Percentiles rank a stretch among this genome's conserved stretches.
Evolutionary conservation across 2,113 vertebrate species (phyloP).

Genomic region (Empidonax alnorum): DNA sequence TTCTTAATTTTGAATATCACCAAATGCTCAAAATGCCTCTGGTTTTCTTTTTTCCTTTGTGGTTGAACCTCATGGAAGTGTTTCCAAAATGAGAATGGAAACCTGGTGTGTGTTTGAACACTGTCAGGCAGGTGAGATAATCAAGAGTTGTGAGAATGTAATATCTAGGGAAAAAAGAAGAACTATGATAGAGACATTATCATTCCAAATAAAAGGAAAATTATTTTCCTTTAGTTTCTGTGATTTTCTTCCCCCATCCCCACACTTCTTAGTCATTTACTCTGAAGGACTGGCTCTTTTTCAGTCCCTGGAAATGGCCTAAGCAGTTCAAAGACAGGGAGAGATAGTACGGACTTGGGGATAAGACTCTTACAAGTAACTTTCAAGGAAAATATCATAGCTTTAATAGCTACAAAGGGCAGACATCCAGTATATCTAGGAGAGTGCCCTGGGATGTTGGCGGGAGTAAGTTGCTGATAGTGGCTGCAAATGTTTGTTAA

Average conservation of each 20-base stretch:
- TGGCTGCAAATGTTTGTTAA: not conserved
- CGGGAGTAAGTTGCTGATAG: slow-evolving; percentile 33
- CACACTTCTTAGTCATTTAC: not conserved
- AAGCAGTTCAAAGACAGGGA: not conserved
- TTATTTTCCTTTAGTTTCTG: not conserved
- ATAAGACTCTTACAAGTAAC: not conserved
- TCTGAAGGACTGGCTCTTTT: not conserved
- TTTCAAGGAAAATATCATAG: slow-evolving; percentile 40
- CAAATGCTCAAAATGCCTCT: not conserved
- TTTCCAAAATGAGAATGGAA: not conserved
- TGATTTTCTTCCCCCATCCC: not conserved
- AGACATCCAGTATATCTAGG: not conserved
- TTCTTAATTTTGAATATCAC: not conserved
- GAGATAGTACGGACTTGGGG: not conserved
- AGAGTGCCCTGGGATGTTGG: not conserved
- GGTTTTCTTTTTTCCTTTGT: not conserved
- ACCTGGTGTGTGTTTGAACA: not conserved
- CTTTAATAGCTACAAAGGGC: not conserved
- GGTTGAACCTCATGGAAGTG: not conserved
- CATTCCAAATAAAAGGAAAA: not conserved
- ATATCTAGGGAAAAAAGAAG: not conserved
- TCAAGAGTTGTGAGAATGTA: not conserved
- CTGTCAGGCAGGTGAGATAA: not conserved
- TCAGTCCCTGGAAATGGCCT: not conserved
- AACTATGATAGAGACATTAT: not conserved